These are phyloP conservation scores for Micromussa lordhowensis DNA, from an alignment of 92 coral and sea anemone species.

Conservation along the genomic window DNA sequence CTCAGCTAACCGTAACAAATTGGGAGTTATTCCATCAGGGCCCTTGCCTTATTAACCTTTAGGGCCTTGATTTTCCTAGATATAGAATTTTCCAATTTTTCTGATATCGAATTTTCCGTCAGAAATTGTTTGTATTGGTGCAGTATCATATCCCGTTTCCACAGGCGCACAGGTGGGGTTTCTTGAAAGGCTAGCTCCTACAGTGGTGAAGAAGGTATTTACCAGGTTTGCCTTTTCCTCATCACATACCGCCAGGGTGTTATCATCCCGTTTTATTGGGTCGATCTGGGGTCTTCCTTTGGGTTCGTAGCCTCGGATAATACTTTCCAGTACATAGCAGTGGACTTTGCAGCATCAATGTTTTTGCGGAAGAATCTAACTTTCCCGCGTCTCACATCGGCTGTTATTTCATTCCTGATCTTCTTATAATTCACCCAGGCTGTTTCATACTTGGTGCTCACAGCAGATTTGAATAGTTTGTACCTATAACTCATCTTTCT, in stretches of 20 bases:
- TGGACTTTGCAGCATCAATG: neutral
- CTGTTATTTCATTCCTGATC: too few species aligned
- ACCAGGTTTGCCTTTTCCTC: constrained; percentile 24
- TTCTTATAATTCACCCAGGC: too few species aligned
- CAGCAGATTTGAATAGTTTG: too few species aligned
- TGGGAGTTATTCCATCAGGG: neutral
- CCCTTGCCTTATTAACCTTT: neutral
- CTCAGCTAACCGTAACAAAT: neutral
- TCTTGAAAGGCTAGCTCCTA: too few species aligned
- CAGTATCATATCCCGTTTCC: too few species aligned
- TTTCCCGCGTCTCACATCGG: neutral
- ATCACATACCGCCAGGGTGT: neutral
- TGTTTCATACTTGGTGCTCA: too few species aligned
- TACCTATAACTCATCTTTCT: too few species aligned
- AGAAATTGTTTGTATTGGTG: neutral
- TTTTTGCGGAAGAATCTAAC: neutral
- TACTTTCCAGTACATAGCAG: too few species aligned
- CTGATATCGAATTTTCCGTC: neutral
- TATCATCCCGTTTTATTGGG: neutral
- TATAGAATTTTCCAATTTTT: neutral
- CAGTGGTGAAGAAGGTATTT: too few species aligned
- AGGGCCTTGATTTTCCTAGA: neutral
- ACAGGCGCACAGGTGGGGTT: too few species aligned
- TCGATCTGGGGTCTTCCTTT: neutral
- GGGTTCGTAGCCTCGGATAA: neutral